These are phyloP conservation scores for Prochilodus magdalenae DNA, from an alignment of 2,113 vertebrate species.

Conservation along the genomic window DNA sequence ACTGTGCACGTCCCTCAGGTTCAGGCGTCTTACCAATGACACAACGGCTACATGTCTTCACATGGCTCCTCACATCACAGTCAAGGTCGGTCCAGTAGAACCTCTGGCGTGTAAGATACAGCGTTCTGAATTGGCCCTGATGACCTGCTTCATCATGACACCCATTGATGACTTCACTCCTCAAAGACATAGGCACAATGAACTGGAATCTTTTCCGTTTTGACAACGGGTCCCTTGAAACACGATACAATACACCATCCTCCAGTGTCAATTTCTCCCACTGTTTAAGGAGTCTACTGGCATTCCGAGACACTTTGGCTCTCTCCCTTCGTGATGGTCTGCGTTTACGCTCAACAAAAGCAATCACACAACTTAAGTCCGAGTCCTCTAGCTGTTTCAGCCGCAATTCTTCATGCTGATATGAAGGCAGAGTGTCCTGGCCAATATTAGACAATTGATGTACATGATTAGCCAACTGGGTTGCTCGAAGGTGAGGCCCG, in stretches of 20 bases:
- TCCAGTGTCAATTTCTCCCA: slow-evolving; percentile 27
- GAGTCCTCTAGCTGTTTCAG: no score
- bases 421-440: no score
- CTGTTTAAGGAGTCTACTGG: neutral
- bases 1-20: no score
- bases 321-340: slow-evolving; percentile 15
- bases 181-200: slow-evolving; percentile 1
- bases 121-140: slow-evolving; percentile 29
- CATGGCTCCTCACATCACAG: no score
- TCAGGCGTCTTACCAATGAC: no score
- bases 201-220: neutral
- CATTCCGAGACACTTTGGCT: neutral
- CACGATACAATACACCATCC: slow-evolving; percentile 25
- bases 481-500: no score
- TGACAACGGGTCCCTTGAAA: slow-evolving; percentile 25
- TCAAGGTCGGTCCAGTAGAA: no score
- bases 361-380: neutral
- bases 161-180: neutral
- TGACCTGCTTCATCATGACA: slow-evolving; percentile 36
- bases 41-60: no score
- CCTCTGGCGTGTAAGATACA: no score
- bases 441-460: no score
- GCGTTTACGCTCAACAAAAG: slow-evolving; percentile 19
- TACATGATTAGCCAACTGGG: no score
- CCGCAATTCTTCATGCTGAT: no score